Base-by-base conservation (phyloP, 2,797 vertebrate species). In the Bradypodion pumilum region DNA sequence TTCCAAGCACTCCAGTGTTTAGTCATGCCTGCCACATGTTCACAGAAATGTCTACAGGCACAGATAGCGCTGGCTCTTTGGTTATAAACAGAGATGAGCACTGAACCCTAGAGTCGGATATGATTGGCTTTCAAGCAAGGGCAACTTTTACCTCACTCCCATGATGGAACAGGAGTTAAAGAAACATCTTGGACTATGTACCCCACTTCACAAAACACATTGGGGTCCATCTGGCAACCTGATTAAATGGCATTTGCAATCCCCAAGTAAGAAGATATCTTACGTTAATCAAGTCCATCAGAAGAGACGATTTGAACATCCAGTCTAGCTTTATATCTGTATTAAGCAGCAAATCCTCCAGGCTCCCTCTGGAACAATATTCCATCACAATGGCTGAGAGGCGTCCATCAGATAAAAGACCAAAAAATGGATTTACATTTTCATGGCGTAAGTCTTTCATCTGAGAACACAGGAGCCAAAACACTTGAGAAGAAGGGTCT, bases 281-380 rank as follows among this genome's bases (percentile, higher is more conserved):
- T 89, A 97, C 97, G 97, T 98, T 98, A 80, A 99, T 98, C 69
- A 99, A 94, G 94, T 99, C 97, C 92, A 98, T 90, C 75, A 99
- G 79, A 27, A 99, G 96, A 29, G 97, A 98, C 0, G 97, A 98
- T 90, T 98, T 99, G 94, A 99, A 98, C 97, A 98, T 98, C 97
- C 97, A 98, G 91, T 98, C 97, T 9, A 98, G 95, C 87, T 98
- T 98, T 88, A 98, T 96, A 1, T 98, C 97, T 0, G 97, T 95
- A 0, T 97, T 98, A 32, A 94, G 94, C 85, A 99, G 92, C 85
- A 98, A 95, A 94, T 99, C 98, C 90, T 98, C 97, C 90, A 98
- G 89, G 91, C 98, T 99, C 49, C 97, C 97, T 80, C 97, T 93
- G 84, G 97, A 97, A 92, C 97, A 98, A 93, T 97, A 98, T 91